A percentile compares a stretch with the other conserved stretches of the same genome.
Evolutionary conservation across 2,888 invertebrate species (phyloP).

Genomic region (Drosophila yooni): DNA sequence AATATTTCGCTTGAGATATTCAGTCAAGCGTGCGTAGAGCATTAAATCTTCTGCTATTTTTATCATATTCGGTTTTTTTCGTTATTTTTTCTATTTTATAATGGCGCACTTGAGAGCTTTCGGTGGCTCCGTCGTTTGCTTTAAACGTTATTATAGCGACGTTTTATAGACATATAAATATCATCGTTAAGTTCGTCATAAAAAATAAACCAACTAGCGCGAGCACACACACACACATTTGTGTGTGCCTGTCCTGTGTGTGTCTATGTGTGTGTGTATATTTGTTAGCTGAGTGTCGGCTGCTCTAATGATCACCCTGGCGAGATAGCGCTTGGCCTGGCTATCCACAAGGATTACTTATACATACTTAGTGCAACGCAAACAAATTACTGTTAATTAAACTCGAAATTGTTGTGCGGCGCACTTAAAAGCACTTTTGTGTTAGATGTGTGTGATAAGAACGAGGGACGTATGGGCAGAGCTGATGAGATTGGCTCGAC

Average conservation of each 20-base stretch:
- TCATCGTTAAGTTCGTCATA: conserved; percentile 75
- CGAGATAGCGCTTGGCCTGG: conserved; percentile 55
- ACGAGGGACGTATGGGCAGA: conserved; percentile 5
- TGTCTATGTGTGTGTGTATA: conserved; percentile 21
- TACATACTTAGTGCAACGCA: conserved; percentile 66
- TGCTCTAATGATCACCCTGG: conserved; percentile 61
- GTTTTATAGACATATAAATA: conserved; percentile 74
- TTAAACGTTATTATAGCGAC: conserved; percentile 75
- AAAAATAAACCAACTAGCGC: conserved; percentile 56
- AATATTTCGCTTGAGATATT: neutral
- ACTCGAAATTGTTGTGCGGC: conserved; percentile 73
- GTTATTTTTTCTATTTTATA: conserved; percentile 51
- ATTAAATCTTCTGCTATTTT: conserved; percentile 15
- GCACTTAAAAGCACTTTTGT: conserved; percentile 65
- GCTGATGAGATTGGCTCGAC: conserved; percentile 49
- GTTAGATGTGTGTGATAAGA: conserved; percentile 52
- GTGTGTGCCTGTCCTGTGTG: conserved; percentile 5
- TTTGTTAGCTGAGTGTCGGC: neutral
- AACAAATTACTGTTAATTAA: conserved; percentile 76
- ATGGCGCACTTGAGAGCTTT: conserved; percentile 67
- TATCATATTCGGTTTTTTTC: neutral
- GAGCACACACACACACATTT: conserved; percentile 15
- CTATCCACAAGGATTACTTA: conserved; percentile 60
- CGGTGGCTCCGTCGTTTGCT: conserved; percentile 51
- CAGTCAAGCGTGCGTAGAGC: conserved; percentile 3